Evolutionary conservation across 2,797 vertebrate genomes (phyloP), one percentile per base, ranked within the genome.

Genomic region (Gastrophryne carolinensis): DNA sequence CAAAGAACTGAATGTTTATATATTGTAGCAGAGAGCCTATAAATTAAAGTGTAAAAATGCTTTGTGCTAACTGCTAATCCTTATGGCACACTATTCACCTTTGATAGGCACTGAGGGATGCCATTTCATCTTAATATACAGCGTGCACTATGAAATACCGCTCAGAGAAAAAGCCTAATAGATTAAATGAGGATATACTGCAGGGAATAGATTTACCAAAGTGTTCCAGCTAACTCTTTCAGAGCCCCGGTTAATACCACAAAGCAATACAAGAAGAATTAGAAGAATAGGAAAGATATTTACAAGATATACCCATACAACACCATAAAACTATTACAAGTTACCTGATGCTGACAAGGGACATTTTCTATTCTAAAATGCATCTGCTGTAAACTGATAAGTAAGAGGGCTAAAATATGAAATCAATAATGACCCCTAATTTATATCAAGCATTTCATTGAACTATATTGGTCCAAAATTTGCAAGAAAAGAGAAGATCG

Each of bases 11-110:
- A 78, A 66, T 66, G 53, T 60, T 66, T 78, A 78, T 78, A 64
- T 72, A 64, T 56, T 72, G 61, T 32, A 60, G 52, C 61, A 64
- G 53, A 65, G 41, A 72, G 39, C 60, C 61, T 37, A 78, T 78
- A 78, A 78, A 37, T 72, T 68, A 72, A 52, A 52, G 17, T 49
- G 60, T 29, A 66, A 72, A 78, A 78, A 72, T 72, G 68, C 66
- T 58, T 17, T 72, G 30, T 52, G 68, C 68, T 72, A 66, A 23
- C 39, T 66, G 34, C 37, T 72, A 72, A 78, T 78, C 75, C 68
- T 71, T 64, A 60, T 72, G 53, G 53, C 61, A 78, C 68, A 78
- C 52, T 49, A 72, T 78, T 78, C 58, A 72, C 53, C 68, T 66
- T 39, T 78, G 60, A 60, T 66, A 32, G 61, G 61, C 52, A 66